Conservation (phyloP, 2,113 vertebrate genomes). For the Semicossyphus pulcher region DNA sequence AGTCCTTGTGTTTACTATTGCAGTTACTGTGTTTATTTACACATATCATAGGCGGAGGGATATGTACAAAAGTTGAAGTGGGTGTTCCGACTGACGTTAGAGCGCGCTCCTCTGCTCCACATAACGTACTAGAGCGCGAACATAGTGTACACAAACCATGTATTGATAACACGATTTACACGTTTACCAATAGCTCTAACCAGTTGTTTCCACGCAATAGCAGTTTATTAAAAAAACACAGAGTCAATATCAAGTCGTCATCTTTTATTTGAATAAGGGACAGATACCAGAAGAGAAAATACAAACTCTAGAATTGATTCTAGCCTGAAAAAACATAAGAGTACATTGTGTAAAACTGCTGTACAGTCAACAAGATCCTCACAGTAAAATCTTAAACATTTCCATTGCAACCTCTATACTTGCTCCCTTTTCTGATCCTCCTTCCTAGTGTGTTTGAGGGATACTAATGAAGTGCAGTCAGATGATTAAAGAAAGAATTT, state of each 20-base stretch:
- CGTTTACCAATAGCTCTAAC: too few species aligned
- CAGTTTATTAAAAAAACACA: background rate
- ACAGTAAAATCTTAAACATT: slow-evolving; percentile 45
- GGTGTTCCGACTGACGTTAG: slow-evolving; percentile 36
- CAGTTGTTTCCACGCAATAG: too few species aligned
- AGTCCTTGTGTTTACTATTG: fast-evolving
- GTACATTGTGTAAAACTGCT: slow-evolving; percentile 63
- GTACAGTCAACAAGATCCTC: slow-evolving; percentile 52
- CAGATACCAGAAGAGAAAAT: slow-evolving; percentile 70
- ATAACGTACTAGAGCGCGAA: slow-evolving; percentile 21
- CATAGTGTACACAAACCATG: background rate
- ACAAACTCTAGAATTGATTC: slow-evolving; percentile 72
- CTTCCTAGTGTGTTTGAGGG: background rate
- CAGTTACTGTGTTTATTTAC: background rate
- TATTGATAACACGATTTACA: too few species aligned
- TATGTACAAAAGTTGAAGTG: slow-evolving; percentile 17
- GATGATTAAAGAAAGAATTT: background rate
- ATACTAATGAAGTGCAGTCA: background rate
- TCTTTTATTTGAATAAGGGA: slow-evolving; percentile 78
- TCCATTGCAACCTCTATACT: slow-evolving; percentile 29
- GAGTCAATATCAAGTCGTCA: slow-evolving; percentile 18
- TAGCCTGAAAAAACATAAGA: slow-evolving; percentile 62
- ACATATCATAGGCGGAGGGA: slow-evolving; percentile 58
- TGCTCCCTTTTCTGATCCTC: background rate
- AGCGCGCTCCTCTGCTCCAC: slow-evolving; percentile 24